Base-by-base conservation (phyloP, 2,797 vertebrate species). In the Serranus cabrilla region DNA sequence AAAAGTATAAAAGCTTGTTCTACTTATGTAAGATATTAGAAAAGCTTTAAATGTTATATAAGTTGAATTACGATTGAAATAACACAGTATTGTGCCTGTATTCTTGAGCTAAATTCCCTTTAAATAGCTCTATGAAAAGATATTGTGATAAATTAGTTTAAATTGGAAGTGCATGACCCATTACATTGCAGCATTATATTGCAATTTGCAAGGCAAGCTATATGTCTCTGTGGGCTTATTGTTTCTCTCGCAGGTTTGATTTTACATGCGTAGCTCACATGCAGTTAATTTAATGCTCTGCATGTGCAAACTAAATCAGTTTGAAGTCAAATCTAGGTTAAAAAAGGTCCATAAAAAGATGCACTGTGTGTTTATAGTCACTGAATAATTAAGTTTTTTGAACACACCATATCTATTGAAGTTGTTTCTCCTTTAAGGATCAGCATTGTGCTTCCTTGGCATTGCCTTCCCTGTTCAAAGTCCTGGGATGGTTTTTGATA, bases 381-480 rank as follows among this genome's bases (percentile, higher is more conserved):
- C 4, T n/a, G n/a, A 61, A 46, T 74, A 17, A 56, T 74, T 45
- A 39, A 74, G 23, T 7, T 43, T 23, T 56, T 60, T 7, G 6
- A 34, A 20, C 12, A 9, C 20, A 8, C 25, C 34, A n/a, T 49
- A 31, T 55, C 11, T 16, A 3, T 34, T 17, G 0, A 39, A 11
- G 51, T 11, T 64, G 75, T 61, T 63, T 88, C 40, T 76, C 68
- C 79, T 82, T 81, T 80, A 84, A 80, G 55, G 59, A 79, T 62
- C 52, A 10, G 39, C 7, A 1, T 23, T 47, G 50, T 79, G 63
- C 37, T 55, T 51, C 4, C 27, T 58, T 75, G 72, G 34, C 73
- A 73, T 47, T 37, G 64, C 17, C 83, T 60, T 73, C 78, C 70
- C 67, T 0, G 86, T 88, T 46, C 92, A 92, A 93, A 92, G 91